Percentiles rank a stretch among this genome's conserved stretches.
These are phyloP conservation scores for Salvator merianae DNA, from an alignment of 2,113 vertebrate species.

Conservation along the genomic window DNA sequence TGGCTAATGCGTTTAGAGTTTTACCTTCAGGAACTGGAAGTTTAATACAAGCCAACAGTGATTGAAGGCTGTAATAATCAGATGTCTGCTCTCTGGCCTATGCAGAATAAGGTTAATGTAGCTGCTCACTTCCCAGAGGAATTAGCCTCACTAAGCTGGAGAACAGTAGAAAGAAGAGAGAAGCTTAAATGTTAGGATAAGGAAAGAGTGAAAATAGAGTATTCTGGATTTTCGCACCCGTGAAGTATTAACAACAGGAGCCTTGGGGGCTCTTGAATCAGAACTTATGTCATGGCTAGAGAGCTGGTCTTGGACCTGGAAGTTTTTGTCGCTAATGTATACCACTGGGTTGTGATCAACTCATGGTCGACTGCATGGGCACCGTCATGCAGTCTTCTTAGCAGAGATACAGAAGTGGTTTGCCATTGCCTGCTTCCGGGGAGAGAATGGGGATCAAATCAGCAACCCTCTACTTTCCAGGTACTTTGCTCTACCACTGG, in stretches of 20 bases:
- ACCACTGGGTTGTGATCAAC: too few relatives aligned
- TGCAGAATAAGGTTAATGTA: slow-evolving; percentile 28
- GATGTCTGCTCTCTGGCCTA: slow-evolving; percentile 14
- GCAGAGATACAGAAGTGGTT: too few relatives aligned
- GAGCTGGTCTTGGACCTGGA: too few relatives aligned
- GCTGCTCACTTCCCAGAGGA: slow-evolving; percentile 62
- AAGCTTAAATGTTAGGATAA: neutral
- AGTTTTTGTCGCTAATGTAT: too few relatives aligned
- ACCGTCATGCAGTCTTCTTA: too few relatives aligned
- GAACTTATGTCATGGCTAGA: neutral
- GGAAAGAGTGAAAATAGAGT: neutral
- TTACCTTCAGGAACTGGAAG: neutral
- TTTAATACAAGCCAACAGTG: slow-evolving; percentile 9
- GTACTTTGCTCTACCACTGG: too few relatives aligned
- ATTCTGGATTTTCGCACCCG: neutral
- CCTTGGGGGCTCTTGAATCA: neutral
- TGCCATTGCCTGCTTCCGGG: too few relatives aligned
- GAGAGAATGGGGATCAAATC: too few relatives aligned
- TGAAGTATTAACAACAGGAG: neutral
- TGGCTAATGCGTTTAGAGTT: slow-evolving; percentile 21
- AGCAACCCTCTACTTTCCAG: too few relatives aligned
- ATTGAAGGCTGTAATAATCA: neutral
- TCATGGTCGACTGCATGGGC: too few relatives aligned
- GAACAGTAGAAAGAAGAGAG: neutral
- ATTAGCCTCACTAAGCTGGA: slow-evolving; percentile 3